Evolutionary conservation across 2,888 invertebrate species (phyloP).

Genomic region (Dolichopus griseipennis): DNA sequence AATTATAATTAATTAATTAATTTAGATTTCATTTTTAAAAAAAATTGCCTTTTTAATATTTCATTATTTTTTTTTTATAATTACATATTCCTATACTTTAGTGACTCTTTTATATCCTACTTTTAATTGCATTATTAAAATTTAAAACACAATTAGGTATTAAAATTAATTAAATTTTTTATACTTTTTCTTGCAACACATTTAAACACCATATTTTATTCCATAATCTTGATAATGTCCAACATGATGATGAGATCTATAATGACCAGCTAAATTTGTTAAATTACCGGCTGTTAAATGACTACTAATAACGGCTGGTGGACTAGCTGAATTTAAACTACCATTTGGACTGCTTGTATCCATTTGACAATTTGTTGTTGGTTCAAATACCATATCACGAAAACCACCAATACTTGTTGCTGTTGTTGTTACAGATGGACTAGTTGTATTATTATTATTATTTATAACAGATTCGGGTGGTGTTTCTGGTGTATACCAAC

Average conservation of each 20-base stretch:
- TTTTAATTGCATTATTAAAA: background rate
- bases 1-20: too few relatives aligned
- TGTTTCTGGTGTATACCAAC: slow-evolving; percentile 44
- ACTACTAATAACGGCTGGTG: slow-evolving; percentile 35
- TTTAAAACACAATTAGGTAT: too few relatives aligned
- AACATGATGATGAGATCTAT: slow-evolving; percentile 36
- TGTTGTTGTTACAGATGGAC: slow-evolving; percentile 23
- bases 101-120: background rate
- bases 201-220: slow-evolving; percentile 43
- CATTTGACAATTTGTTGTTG: slow-evolving; percentile 43
- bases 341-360: slow-evolving; percentile 43
- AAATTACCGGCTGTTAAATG: slow-evolving; percentile 39
- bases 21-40: too few relatives aligned
- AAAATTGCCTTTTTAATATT: too few relatives aligned
- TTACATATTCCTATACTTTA: too few relatives aligned
- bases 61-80: too few relatives aligned
- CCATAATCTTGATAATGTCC: slow-evolving; percentile 44
- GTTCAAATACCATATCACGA: slow-evolving; percentile 44
- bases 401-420: slow-evolving; percentile 28
- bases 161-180: too few relatives aligned
- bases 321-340: slow-evolving; percentile 42
- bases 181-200: too few relatives aligned
- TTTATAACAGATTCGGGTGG: slow-evolving; percentile 33
- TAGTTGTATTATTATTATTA: slow-evolving; percentile 27
- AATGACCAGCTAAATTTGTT: slow-evolving; percentile 40